Conservation (phyloP, 2,113 vertebrate genomes). For the Colaptes auratus region DNA sequence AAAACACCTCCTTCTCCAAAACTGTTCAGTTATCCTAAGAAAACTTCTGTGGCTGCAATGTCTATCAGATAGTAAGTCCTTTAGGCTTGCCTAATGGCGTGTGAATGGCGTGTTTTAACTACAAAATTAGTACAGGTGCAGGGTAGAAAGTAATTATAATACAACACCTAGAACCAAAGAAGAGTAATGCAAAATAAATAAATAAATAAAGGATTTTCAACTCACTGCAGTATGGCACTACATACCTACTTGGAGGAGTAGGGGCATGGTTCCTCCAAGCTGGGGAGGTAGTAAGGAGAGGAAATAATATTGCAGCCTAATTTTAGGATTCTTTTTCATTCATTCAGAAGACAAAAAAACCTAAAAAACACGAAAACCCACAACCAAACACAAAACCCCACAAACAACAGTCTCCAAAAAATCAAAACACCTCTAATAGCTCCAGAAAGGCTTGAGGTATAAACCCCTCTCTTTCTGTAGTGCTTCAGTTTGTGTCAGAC, state of each 20-base stretch:
- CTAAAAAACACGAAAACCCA: fast-evolving
- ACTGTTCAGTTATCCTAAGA: not conserved
- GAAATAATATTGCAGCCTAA: not conserved
- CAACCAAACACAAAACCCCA: too few relatives aligned
- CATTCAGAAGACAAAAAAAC: too few relatives aligned
- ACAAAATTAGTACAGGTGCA: not conserved
- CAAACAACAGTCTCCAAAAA: not conserved
- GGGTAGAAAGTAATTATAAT: not conserved
- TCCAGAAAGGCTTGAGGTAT: not conserved
- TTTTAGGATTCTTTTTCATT: not conserved
- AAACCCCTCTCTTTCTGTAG: not conserved
- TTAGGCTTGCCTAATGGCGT: not conserved
- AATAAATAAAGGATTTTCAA: too few relatives aligned
- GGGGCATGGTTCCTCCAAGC: not conserved
- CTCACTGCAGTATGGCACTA: too few relatives aligned
- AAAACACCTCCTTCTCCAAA: not conserved
- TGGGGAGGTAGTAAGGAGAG: not conserved
- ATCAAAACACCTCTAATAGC: not conserved
- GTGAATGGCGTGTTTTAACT: not conserved
- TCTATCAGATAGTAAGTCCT: not conserved
- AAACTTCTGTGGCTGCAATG: not conserved
- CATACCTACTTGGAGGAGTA: not conserved
- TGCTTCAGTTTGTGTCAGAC: not conserved
- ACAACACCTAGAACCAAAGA: not conserved
- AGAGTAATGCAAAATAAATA: not conserved